phyloP scores from a whole-genome alignment of 1,140 invertebrate genomes.

The Phenacoccus solenopsis region DNA sequence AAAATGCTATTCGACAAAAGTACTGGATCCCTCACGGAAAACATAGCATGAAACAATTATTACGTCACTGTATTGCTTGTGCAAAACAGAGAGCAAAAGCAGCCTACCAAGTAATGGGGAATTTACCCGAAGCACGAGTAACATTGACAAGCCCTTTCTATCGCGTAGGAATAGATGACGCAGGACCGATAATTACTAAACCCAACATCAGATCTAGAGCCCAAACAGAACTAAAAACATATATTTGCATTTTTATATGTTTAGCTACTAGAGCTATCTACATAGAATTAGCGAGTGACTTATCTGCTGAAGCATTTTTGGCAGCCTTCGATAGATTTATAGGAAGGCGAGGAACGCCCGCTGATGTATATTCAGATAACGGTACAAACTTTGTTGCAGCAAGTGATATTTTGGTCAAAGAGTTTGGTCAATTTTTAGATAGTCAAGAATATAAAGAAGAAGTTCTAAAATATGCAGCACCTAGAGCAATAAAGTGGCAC shows the following conservation, averaged over 20 bases:
- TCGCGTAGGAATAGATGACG: slow-evolving; percentile 25
- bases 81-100: not conserved
- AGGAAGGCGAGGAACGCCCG: too few species aligned
- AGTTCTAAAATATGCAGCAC: not conserved
- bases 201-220: not conserved
- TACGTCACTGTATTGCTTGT: not conserved
- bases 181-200: slow-evolving; percentile 25
- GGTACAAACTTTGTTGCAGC: too few species aligned
- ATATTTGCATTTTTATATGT: too few species aligned
- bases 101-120: slow-evolving; percentile 22
- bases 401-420: too few species aligned
- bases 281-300: too few species aligned
- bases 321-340: too few species aligned
- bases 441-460: too few species aligned
- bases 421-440: too few species aligned
- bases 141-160: slow-evolving; percentile 20
- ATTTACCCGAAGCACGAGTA: slow-evolving; percentile 23
- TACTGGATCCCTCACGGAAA: slow-evolving; percentile 3
- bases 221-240: slow-evolving; percentile 10
- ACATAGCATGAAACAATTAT: not conserved
- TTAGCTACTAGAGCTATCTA: too few species aligned
- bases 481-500: too few species aligned
- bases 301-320: too few species aligned
- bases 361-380: too few species aligned
- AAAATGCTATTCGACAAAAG: not conserved